Base-by-base conservation (phyloP, 2,113 vertebrate genomes). In the Paralichthys olivaceus region DNA sequence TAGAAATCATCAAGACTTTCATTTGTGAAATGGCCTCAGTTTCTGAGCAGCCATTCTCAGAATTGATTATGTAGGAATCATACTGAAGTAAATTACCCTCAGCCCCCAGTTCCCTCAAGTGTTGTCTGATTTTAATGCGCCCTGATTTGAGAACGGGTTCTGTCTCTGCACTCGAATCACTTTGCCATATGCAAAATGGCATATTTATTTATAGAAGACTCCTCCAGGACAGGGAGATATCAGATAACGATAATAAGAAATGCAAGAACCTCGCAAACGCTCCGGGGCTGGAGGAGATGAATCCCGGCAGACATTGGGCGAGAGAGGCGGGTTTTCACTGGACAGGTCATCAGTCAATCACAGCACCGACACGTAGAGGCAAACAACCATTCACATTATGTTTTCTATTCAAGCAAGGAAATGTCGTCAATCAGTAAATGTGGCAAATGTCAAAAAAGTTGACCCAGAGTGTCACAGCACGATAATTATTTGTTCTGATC, bases 111-210 rank as follows among this genome's bases (percentile, higher is more conserved):
- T 26, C 56, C 88, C 75, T 68, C 22, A 60, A 80, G 82, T 65
- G 62, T 45, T 84, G 69, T 75, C 77, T 83, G 77, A 56, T 77
- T 58, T 68, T 73, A 84, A 79, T 77, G 73, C 59, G 76, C 40
- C 72, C 40, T 80, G 69, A 57, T 85, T 75, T 74, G 47, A 61
- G 67, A 79, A 43, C 66, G 61, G 67, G 37, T 62, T 68, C 23
- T 67, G 23, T 68, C 67, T 62, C 57, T 37, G 32, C 29, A 43
- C 47, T 54, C 1, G 1, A 69, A 65, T 68, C 65, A 26, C 64
- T 80, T 68, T 57, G 29, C 51, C 55, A 60, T 17, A 69, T 59
- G 14, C 69, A 61, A 29, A 68, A 54, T 51, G 49, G 7, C 20
- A 22, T 20, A 19, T 34, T 59, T 29, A 20, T 19, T 32, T 37